Evolutionary conservation across 2,797 vertebrate genomes (phyloP).

Genomic region (Pristis pectinata): DNA sequence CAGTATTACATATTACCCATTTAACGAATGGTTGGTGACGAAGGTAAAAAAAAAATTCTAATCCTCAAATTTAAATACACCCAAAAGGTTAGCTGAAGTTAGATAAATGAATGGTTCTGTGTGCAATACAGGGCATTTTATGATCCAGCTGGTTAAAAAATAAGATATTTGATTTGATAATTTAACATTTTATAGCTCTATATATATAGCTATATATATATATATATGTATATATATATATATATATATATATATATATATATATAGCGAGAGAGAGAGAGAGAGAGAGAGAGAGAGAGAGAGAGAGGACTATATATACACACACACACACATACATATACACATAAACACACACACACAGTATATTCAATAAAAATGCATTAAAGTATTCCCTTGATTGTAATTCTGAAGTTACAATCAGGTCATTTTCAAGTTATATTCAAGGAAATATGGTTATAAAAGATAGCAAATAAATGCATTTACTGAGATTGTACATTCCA

Average conservation of each 20-base stretch:
- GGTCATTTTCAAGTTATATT: neutral
- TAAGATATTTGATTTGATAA: neutral
- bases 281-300: no score
- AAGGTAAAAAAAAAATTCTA: neutral
- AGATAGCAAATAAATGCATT: neutral
- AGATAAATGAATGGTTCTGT: neutral
- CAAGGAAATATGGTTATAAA: neutral
- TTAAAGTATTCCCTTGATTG: neutral
- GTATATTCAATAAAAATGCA: no score
- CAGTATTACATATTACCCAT: neutral
- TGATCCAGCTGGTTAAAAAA: neutral
- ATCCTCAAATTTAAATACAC: neutral
- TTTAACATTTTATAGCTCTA: neutral
- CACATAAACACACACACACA: no score
- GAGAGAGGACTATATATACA: no score
- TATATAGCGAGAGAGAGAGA: no score
- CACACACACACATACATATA: no score
- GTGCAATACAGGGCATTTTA: neutral
- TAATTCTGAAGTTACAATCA: neutral
- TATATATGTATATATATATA: no score
- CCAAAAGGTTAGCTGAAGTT: neutral
- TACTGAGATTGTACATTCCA: neutral
- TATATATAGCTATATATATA: no score
- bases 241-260: no score
- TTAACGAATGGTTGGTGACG: neutral